Evolutionary conservation across 2,888 invertebrate species (phyloP).

Genomic region (Limnephilus marmoratus): DNA sequence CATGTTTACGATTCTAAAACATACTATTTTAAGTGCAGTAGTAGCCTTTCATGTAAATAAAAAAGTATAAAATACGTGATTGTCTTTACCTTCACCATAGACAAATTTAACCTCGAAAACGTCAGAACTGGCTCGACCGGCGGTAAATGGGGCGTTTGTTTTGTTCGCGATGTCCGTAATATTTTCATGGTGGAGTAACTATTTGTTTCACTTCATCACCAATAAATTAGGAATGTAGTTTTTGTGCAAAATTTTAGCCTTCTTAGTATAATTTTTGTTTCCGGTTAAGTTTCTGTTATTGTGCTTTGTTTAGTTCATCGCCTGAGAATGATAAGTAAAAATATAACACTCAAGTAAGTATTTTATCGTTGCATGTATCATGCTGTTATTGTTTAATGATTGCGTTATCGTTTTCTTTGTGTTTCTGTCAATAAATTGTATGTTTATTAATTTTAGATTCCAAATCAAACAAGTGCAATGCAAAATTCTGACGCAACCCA

Average conservation of each 20-base stretch:
- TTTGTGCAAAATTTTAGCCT: conserved; percentile 27
- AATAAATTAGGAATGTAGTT: conserved; percentile 50
- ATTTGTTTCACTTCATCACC: conserved; percentile 11
- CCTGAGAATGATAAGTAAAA: conserved; percentile 61
- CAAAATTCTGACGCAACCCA: conserved; percentile 56
- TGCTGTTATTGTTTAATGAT: background rate
- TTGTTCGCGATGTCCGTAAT: conserved; percentile 32
- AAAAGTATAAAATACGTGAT: background rate
- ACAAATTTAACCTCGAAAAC: conserved; percentile 58
- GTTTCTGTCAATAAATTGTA: background rate
- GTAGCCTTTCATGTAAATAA: background rate
- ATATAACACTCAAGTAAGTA: conserved; percentile 50
- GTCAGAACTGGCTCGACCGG: conserved; percentile 49
- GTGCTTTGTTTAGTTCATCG: conserved; percentile 55
- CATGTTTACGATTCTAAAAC: too few species aligned
- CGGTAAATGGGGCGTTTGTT: conserved; percentile 51
- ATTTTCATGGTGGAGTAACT: conserved; percentile 42
- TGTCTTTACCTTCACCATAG: conserved; percentile 12
- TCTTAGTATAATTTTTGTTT: conserved; percentile 44
- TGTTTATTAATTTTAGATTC: conserved; percentile 58
- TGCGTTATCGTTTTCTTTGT: conserved; percentile 7
- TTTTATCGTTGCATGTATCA: background rate
- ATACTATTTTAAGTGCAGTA: background rate
- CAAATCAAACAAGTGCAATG: conserved; percentile 59
- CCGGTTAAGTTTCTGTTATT: conserved; percentile 50